Conservation (phyloP, 2,113 vertebrate genomes). For the Tragulus kanchil region DNA sequence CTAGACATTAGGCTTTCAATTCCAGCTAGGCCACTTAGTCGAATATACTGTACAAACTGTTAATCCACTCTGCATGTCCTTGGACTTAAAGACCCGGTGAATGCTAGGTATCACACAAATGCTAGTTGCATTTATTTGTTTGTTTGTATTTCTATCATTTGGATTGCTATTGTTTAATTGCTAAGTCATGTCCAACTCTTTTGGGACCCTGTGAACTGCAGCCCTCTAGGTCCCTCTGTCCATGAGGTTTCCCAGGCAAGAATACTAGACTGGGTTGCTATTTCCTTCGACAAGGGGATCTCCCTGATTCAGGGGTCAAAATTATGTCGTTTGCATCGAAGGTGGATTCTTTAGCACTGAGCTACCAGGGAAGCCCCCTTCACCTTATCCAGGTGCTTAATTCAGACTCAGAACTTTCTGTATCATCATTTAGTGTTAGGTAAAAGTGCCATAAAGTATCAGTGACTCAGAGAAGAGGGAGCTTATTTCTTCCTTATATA, state of each 20-base stretch:
- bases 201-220: background rate
- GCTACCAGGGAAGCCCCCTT: background rate
- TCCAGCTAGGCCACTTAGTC: background rate
- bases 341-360: background rate
- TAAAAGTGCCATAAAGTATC: background rate
- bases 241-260: background rate
- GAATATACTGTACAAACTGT: background rate
- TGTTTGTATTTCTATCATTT: conserved; percentile 3
- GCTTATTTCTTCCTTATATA: background rate
- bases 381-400: conserved; percentile 12
- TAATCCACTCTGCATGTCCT: background rate
- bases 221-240: background rate
- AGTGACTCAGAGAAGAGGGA: background rate
- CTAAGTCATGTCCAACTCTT: background rate
- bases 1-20: background rate
- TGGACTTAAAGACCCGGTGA: background rate
- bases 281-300: background rate
- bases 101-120: background rate
- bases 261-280: background rate
- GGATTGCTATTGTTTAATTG: background rate
- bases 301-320: background rate
- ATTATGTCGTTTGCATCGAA: background rate
- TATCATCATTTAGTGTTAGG: background rate
- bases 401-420: background rate
- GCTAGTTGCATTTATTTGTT: background rate